Base-by-base conservation (phyloP, 37 sponge, comb jelly and placozoan species). In the Spongilla lacustris region DNA sequence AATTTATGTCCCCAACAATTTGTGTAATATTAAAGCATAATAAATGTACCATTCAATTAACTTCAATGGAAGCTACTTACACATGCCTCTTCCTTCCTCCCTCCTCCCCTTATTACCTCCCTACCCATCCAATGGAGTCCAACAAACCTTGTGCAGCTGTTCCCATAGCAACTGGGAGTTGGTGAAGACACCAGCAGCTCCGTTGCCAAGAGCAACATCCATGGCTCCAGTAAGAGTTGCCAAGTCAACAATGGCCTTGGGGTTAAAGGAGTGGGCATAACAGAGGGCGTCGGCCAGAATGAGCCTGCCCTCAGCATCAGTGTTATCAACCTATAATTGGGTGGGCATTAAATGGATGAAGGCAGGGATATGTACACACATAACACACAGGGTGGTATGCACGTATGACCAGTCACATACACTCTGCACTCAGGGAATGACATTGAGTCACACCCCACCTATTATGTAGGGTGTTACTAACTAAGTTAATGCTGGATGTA, bases 291-390 rank as follows among this genome's bases (percentile, higher is more conserved):
- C 98, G n/a, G 98, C 98, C 25, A 98, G 83, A 23, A 97, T 71
- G 34, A 97, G 84, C 26, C 98, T 70, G 19, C 98, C 98, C 58
- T 98, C 98, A 34, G 98, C 98, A 92, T 98, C 98, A 22, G 98
- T 98, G 83, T 98, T 98, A 66, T 98, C 96, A 69, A 96, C 89
- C 91, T 93, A 26, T 6, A n/a, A 82, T 48, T 70, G 38, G 26
- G 27, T 41, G 27, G 46, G 66, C 38, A 34, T 30, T n/a, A 33
- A 10, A 12, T 75, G 35, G 35, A 8, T n/a, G 12, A 75, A 32
- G 35, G 76, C 8, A 32, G n/a, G 8, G 46, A 46, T 46, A 8
- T 46, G 46, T 46, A 8, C 23, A 25, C 50, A 29, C 34, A 74
- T 74, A 3, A 69, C 70, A 69, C 10, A 11, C 28, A 69, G 10